phyloP scores from a whole-genome alignment of 2,797 vertebrate genomes.

The Momotus momota region DNA sequence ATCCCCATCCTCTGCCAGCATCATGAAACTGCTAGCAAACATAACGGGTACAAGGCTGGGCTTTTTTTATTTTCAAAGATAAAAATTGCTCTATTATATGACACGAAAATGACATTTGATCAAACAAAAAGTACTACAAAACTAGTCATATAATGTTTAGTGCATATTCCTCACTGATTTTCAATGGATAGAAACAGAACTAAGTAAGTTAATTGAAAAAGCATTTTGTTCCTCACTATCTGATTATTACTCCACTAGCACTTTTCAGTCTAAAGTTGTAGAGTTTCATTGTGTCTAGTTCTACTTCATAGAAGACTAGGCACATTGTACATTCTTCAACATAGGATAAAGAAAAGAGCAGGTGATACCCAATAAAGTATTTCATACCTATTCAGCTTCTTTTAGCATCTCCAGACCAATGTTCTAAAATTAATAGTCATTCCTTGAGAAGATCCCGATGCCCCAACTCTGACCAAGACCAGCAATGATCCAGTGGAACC shows the following conservation, averaged over 20 bases:
- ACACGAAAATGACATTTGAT: not conserved
- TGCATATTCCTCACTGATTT: not conserved
- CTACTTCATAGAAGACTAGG: not conserved
- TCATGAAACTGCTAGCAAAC: not conserved
- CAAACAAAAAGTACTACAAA: not conserved
- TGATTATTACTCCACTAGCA: not conserved
- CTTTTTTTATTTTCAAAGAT: not conserved
- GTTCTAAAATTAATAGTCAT: conserved; percentile 13
- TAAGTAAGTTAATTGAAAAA: not conserved
- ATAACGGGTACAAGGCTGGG: fast-evolving
- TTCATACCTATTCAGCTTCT: conserved; percentile 17
- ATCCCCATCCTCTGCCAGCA: not conserved
- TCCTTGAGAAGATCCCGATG: conserved; percentile 11
- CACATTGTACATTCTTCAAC: not conserved
- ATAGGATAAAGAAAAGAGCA: not conserved
- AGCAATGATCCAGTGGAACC: conserved; percentile 15
- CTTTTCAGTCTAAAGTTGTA: not conserved
- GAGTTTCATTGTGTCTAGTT: not conserved
- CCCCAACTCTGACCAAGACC: not conserved
- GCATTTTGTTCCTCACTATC: not conserved
- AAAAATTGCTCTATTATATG: not conserved
- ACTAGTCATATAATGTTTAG: fast-evolving
- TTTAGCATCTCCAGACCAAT: conserved; percentile 26
- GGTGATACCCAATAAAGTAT: not conserved
- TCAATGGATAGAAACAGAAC: not conserved